Base-by-base conservation (phyloP, 2,113 vertebrate genomes). In the Tupaia chinensis region DNA sequence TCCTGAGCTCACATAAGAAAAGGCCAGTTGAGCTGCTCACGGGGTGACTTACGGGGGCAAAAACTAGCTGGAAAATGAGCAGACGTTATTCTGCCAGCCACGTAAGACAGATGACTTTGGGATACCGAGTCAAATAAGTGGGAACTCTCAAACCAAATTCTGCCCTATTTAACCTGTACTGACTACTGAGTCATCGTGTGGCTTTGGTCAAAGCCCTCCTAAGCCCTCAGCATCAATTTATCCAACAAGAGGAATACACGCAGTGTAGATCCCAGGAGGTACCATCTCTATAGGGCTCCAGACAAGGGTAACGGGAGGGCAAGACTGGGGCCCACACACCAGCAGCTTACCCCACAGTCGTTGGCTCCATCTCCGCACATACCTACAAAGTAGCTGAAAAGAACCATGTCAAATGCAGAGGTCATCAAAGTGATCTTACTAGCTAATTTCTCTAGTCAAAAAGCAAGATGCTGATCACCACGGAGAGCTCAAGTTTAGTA, bases 361-460 rank as follows among this genome's bases (percentile, higher is more conserved):
- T 99, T 99, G 93, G 99, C 99, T 94, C 99, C 99, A 29, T 99
- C 99, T 92, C 99, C 99, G 19, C 99, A 99, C 99, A 99, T 99
- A 63, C 98, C 98, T 97, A 99, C 99, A 93, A 98, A 98, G 91
- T 99, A 99, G 96, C 99, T 99, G 29, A 87, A 98, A 98, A 29
- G 60, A 96, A 93, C 5, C 79, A 86, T 94, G 70, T 97, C 92
- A 96, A 44, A 88, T 68, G 20, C 53, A 76, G 77, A 68, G 12
- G 77, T 84, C 12, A 93, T 84, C 66, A 96, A 93, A 94, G 60
- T 76, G 72, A 34, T 60, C 61, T 54, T 87, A 58, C 8, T 20
- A 54, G 19, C 4, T 60, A 66, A 70, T 66, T 74, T 78, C 10
- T 90, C 69, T 68, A 76, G 94, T 80, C 94, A 76, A 97, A 90